A percentile compares a stretch with the other conserved stretches of the same genome.
These are phyloP conservation scores for Vicugna pacos DNA, from an alignment of 2,113 vertebrate species.

Conservation along the genomic window DNA sequence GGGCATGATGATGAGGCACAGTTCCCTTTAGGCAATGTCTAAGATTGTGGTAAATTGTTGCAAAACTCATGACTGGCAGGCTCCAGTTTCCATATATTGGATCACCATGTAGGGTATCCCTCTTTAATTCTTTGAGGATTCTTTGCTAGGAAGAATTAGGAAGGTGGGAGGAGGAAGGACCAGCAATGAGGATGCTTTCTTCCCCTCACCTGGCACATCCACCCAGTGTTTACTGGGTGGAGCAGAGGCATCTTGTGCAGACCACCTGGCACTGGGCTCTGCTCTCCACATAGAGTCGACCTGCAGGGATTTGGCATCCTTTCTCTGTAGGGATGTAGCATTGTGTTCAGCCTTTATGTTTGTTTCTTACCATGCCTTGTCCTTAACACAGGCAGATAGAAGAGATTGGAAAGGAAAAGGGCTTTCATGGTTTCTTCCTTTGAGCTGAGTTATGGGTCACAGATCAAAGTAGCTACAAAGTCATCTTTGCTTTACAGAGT, in stretches of 20 bases:
- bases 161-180: background rate
- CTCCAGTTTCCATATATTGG: background rate
- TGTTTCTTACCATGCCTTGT: slow-evolving; percentile 8
- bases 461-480: slow-evolving; percentile 54
- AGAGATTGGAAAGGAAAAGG: background rate
- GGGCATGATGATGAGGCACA: background rate
- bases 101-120: background rate
- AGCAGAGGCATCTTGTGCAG: background rate
- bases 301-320: background rate
- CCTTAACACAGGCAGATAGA: slow-evolving; percentile 54
- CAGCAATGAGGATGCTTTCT: background rate
- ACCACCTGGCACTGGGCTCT: background rate
- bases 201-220: background rate
- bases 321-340: background rate
- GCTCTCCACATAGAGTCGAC: background rate
- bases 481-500: background rate
- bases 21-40: background rate
- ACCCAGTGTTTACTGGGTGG: background rate
- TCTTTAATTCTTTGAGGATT: background rate
- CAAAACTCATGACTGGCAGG: background rate
- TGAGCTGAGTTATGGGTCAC: slow-evolving; percentile 31
- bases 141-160: background rate
- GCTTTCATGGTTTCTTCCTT: slow-evolving; percentile 42
- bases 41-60: background rate
- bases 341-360: background rate